Percentiles rank a stretch among this genome's conserved stretches.
Conservation (phyloP, 2,113 vertebrate genomes). For the Brachypodius melanocephalos region DNA sequence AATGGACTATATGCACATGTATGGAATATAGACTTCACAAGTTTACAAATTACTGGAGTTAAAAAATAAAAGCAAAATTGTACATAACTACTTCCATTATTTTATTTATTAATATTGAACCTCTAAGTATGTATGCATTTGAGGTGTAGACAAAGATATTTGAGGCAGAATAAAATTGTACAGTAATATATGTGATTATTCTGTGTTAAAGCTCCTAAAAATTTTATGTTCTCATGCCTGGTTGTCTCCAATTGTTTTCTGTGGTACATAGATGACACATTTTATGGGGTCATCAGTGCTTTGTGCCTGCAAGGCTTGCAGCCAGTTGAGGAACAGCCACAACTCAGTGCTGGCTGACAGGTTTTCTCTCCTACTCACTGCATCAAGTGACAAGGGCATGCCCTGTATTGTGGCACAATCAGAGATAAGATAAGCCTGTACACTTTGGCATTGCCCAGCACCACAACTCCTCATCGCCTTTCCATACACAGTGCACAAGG, state of each 20-base stretch:
- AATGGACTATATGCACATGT: not conserved
- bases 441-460: not conserved
- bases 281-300: not conserved
- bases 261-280: not conserved
- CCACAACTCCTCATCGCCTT: not conserved
- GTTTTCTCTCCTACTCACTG: not conserved
- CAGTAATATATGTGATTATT: not conserved
- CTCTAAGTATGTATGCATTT: not conserved
- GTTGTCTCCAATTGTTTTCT: not conserved
- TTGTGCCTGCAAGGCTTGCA: not conserved
- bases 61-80: not conserved
- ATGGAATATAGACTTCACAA: not conserved
- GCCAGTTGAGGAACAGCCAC: rapidly evolving
- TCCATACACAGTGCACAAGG: not conserved
- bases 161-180: not conserved
- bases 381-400: constrained; percentile 5
- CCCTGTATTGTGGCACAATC: not conserved
- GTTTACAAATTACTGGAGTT: not conserved
- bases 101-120: not conserved
- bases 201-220: not conserved
- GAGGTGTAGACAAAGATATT: not conserved
- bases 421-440: not conserved
- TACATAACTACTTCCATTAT: not conserved
- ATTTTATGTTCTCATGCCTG: rapidly evolving
- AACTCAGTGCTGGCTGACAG: not conserved